Evolutionary conservation across 2,113 vertebrate species (phyloP).

Genomic region (Nothoprocta perdicaria): DNA sequence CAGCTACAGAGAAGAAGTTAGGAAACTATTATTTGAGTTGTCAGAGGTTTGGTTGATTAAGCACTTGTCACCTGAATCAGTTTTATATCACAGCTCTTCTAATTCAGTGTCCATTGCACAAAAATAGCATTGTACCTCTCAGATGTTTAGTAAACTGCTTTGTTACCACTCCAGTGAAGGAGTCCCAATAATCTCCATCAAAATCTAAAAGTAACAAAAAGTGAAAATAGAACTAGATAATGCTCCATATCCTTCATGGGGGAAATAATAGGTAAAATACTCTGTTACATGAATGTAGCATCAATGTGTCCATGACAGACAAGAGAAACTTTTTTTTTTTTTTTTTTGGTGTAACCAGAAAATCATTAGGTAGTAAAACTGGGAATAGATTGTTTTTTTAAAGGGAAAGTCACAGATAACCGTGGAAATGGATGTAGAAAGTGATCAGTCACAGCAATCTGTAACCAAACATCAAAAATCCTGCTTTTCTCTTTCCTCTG

Average conservation of each 20-base stretch:
- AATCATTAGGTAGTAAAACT: background rate
- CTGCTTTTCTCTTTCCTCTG: background rate
- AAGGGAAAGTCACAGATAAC: background rate
- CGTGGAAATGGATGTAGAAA: background rate
- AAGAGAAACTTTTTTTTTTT: background rate
- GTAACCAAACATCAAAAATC: constrained; percentile 13
- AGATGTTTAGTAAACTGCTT: constrained; percentile 31
- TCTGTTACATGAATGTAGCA: background rate
- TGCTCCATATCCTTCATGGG: background rate
- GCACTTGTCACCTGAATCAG: background rate
- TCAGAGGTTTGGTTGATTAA: constrained; percentile 27
- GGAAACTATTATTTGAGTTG: constrained; percentile 9
- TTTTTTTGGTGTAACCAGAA: background rate
- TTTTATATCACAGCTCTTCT: constrained; percentile 45
- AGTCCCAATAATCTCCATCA: constrained; percentile 29
- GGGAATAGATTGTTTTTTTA: background rate
- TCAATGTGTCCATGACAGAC: background rate
- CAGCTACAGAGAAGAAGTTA: constrained; percentile 23
- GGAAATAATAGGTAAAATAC: background rate
- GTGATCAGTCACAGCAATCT: constrained; percentile 4
- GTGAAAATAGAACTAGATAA: background rate
- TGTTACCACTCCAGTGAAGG: background rate
- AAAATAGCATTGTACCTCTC: background rate
- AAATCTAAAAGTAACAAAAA: constrained; percentile 20
- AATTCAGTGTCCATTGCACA: constrained; percentile 24